Evolutionary conservation across 1,140 invertebrate species (phyloP), one percentile per base, ranked within the genome.

Genomic region (Hylaeus anthracinus): DNA sequence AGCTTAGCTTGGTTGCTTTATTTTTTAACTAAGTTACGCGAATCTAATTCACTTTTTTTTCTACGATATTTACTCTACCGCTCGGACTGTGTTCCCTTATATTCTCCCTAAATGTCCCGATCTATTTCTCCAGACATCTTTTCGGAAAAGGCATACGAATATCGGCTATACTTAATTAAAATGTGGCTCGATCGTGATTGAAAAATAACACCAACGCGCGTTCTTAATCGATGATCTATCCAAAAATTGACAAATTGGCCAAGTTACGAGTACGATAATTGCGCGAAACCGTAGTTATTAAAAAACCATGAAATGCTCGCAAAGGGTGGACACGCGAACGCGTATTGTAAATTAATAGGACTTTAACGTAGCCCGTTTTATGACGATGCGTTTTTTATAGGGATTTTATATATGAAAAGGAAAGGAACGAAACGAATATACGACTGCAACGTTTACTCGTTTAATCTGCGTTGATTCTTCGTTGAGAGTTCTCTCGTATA

Each of bases 351-450:
- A 41, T 41, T 26, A 67, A 76, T 71, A 84, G 67, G 55, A 70
- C 73, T 66, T 65, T n/a, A 66, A 61, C n/a, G 83, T 66, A 48
- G 70, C 79, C 82, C 73, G 65, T 61, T 72, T 85, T 70, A 67
- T 51, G 43, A 3, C 63, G 45, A 75, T 48, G 66, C 37, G 60
- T 74, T 60, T 51, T 74, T 80, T 80, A 64, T 66, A 74, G 55
- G 63, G 63, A 56, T 74, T 79, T 71, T 61, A 51, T 45, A 51
- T 45, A 66, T 39, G 78, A 73, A 56, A 69, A 48, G 5, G 75
- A 69, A 51, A 45, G n/a, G 14, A 51, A 15, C 43, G 72, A 51
- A 37, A 26, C 43, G 48, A 15, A 74, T 5, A 74, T 5, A 39
- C 15, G 48, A 69, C 51, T 51, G 64, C 74, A 14, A 45, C 37